Evolutionary conservation across 2,888 invertebrate genomes (phyloP).

Genomic region (Gordius sp.): DNA sequence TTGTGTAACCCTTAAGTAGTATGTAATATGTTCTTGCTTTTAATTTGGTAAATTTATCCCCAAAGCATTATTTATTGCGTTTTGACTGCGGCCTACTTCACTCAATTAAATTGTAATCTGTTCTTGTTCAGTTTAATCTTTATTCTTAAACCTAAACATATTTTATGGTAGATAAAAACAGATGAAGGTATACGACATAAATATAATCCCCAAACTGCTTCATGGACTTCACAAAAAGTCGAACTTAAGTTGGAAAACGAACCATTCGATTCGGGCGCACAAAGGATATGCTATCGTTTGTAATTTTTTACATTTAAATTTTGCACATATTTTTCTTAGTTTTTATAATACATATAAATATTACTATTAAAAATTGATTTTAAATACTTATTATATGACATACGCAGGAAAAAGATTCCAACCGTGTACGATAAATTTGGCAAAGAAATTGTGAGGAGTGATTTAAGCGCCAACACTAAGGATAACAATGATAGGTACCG

Average conservation of each 20-base stretch:
- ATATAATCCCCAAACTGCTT: not conserved
- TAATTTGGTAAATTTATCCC: not conserved
- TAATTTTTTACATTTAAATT: no score
- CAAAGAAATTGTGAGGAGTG: not conserved
- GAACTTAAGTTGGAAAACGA: not conserved
- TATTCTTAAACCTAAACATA: no score
- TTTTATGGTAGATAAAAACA: not conserved
- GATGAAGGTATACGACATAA: not conserved
- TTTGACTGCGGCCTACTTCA: no score
- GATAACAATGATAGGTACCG: no score
- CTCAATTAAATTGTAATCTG: no score
- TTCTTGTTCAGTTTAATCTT: no score
- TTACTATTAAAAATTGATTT: no score
- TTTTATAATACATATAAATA: not conserved
- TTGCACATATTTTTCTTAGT: no score
- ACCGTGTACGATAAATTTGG: not conserved
- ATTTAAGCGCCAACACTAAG: no score
- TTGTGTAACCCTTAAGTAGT: no score
- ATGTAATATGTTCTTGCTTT: no score
- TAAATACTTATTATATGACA: no score
- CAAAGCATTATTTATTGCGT: not conserved
- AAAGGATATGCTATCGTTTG: slow-evolving; percentile 1
- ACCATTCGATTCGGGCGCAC: slow-evolving; percentile 4
- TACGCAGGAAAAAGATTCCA: slow-evolving; percentile 1
- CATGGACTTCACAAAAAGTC: not conserved